These are phyloP conservation scores for Tonatia bakeri DNA, from an alignment of 2,113 vertebrate species.

Conservation along the genomic window DNA sequence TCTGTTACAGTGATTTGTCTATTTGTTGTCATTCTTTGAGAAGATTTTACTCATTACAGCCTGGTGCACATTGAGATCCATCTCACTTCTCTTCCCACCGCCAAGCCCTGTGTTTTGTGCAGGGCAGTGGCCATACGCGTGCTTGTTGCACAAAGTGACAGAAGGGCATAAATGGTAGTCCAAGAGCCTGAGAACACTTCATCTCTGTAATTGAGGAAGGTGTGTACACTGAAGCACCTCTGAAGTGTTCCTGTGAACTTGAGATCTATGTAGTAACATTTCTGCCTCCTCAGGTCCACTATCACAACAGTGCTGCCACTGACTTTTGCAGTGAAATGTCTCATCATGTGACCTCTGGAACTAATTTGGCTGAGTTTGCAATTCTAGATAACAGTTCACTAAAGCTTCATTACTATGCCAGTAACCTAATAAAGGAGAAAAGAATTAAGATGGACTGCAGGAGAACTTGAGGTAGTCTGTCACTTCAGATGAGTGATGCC, in stretches of 20 bases:
- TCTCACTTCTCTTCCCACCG: not conserved
- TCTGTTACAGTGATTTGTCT: not conserved
- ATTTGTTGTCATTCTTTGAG: not conserved
- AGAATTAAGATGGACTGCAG: conserved; percentile 52
- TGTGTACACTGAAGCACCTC: not conserved
- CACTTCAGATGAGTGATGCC: conserved; percentile 62
- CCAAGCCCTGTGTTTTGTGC: not conserved
- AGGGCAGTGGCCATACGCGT: rapidly evolving
- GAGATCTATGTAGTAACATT: not conserved
- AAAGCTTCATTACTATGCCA: conserved; percentile 44
- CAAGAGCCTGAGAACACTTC: not conserved
- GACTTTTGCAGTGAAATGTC: not conserved
- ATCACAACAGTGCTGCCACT: not conserved
- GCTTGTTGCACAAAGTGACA: not conserved
- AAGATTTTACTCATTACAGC: not conserved
- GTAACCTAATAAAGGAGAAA: conserved; percentile 47
- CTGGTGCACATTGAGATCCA: not conserved
- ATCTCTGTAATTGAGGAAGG: not conserved
- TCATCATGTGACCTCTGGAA: conserved; percentile 39
- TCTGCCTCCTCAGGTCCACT: not conserved
- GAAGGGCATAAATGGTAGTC: rapidly evolving
- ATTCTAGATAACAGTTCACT: conserved; percentile 25
- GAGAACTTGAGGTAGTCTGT: conserved; percentile 48
- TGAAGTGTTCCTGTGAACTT: not conserved
- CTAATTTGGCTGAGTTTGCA: conserved; percentile 44